phyloP scores from a whole-genome alignment of 2,797 vertebrate species.

The Lagorchestes hirsutus region DNA sequence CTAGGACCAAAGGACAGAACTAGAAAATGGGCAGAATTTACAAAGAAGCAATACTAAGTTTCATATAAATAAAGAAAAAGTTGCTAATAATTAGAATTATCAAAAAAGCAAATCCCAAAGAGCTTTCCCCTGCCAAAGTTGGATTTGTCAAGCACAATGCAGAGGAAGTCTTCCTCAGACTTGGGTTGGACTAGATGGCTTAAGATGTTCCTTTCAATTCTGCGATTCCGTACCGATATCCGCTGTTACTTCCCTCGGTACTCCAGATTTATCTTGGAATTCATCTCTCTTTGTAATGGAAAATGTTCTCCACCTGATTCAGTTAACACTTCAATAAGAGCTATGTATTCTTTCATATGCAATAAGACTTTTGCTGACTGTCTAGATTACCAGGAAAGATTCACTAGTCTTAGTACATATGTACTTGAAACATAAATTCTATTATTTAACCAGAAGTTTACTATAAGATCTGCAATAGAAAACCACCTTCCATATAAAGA shows the following conservation, averaged over 20 bases:
- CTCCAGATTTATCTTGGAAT: slow-evolving; percentile 42
- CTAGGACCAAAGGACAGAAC: background rate
- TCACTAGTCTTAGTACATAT: background rate
- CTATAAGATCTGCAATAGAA: background rate
- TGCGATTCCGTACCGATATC: background rate
- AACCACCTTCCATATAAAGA: background rate
- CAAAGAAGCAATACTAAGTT: background rate
- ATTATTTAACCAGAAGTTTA: background rate
- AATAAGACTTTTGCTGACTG: background rate
- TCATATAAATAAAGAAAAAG: background rate
- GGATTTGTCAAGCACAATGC: background rate
- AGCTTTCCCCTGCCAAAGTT: background rate
- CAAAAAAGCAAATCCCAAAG: background rate
- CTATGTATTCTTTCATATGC: background rate
- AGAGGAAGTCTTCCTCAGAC: background rate
- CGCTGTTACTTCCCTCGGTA: background rate
- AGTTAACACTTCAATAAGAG: background rate
- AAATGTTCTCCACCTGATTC: slow-evolving; percentile 14
- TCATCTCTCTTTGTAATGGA: background rate
- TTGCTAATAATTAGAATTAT: background rate
- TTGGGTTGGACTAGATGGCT: background rate
- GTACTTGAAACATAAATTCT: background rate
- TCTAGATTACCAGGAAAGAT: background rate
- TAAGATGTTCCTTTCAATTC: background rate
- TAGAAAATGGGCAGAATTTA: background rate